These are phyloP conservation scores for Thereva nobilitata DNA, from an alignment of 2,888 invertebrate species.

Conservation along the genomic window DNA sequence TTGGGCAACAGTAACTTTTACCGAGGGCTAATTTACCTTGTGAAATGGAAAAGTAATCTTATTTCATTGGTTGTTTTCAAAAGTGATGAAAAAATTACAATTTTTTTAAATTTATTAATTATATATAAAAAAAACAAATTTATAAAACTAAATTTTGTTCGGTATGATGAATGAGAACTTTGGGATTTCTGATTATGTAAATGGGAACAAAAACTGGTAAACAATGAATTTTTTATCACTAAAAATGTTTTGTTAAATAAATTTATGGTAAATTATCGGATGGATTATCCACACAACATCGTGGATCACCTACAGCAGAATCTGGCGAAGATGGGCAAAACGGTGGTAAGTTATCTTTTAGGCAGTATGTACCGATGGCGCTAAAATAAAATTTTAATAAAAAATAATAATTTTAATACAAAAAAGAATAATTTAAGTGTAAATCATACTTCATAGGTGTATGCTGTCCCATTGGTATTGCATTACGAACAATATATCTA, in stretches of 20 bases:
- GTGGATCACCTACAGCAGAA: constrained; percentile 63
- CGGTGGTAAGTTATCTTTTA: constrained; percentile 67
- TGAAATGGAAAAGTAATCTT: too few relatives aligned
- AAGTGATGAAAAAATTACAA: too few relatives aligned
- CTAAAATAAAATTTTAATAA: constrained; percentile 52
- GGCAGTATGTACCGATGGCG: constrained; percentile 71
- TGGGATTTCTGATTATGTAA: too few relatives aligned
- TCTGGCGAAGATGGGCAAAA: constrained; percentile 67
- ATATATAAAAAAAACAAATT: too few relatives aligned
- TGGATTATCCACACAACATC: constrained; percentile 63
- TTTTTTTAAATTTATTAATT: too few relatives aligned
- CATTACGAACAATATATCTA: constrained; percentile 61
- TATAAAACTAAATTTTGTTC: too few relatives aligned
- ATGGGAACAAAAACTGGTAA: background rate
- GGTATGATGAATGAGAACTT: too few relatives aligned
- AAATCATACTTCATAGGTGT: constrained; percentile 68
- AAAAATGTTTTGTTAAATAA: background rate
- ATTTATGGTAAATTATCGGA: constrained; percentile 39
- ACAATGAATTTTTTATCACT: constrained; percentile 1
- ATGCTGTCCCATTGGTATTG: constrained; percentile 71
- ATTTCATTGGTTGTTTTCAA: too few relatives aligned
- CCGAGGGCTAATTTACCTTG: too few relatives aligned
- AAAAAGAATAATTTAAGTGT: constrained; percentile 15
- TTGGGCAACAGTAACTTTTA: too few relatives aligned
- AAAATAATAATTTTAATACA: background rate